phyloP scores from a whole-genome alignment of 2,888 invertebrate species.

The Xiphydria camelus region DNA sequence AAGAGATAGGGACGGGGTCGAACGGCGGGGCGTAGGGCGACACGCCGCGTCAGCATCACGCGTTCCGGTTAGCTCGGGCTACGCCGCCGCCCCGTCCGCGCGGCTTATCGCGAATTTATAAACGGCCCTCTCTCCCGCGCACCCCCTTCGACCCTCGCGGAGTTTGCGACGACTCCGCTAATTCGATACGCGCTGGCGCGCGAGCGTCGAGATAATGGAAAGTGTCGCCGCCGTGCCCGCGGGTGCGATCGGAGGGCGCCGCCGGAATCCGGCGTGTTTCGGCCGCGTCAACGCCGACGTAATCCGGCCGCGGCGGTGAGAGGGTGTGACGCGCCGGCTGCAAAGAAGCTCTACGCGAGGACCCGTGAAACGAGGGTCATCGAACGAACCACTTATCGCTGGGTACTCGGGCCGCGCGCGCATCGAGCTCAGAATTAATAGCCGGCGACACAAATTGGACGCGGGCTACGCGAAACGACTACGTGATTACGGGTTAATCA shows the following conservation, averaged over 20 bases:
- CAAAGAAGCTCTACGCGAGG: too few relatives aligned
- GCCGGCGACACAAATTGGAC: conserved; percentile 53
- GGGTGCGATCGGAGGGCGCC: too few relatives aligned
- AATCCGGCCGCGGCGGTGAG: conserved; percentile 7
- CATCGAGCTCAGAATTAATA: conserved; percentile 49
- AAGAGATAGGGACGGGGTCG: background rate
- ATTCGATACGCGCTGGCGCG: conserved; percentile 12
- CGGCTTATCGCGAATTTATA: conserved; percentile 17
- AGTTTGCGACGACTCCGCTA: conserved; percentile 13
- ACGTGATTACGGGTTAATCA: conserved; percentile 58
- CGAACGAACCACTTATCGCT: too few relatives aligned
- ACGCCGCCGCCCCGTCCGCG: conserved; percentile 1
- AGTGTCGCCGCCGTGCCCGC: too few relatives aligned
- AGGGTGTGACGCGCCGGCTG: conserved; percentile 24
- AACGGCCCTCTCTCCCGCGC: conserved; percentile 7
- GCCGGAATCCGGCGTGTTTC: too few relatives aligned
- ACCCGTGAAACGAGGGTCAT: too few relatives aligned
- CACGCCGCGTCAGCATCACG: conserved; percentile 11
- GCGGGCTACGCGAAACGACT: conserved; percentile 49
- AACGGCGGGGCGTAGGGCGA: conserved; percentile 7
- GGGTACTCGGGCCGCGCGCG: too few relatives aligned
- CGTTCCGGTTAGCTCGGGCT: conserved; percentile 6
- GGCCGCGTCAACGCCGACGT: too few relatives aligned
- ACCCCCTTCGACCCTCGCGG: background rate
- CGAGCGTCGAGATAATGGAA: too few relatives aligned